Percentiles rank a stretch among this genome's conserved stretches.
These are phyloP conservation scores for Artibeus lituratus DNA, from an alignment of 2,797 vertebrate species.

Conservation along the genomic window DNA sequence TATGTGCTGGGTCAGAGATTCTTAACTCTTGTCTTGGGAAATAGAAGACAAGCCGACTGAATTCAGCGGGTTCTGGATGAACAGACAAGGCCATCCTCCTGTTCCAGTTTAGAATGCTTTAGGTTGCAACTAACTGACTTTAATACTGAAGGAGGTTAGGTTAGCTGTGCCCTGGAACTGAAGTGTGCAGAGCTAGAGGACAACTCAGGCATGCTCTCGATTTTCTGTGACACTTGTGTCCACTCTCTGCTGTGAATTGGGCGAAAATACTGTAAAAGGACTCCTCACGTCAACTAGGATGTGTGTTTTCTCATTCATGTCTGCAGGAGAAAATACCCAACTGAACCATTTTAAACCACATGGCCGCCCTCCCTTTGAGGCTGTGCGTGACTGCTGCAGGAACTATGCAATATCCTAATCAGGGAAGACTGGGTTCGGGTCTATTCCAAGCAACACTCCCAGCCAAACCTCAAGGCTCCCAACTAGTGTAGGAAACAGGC, in stretches of 20 bases:
- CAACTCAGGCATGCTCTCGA: background rate
- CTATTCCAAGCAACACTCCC: background rate
- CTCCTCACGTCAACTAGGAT: background rate
- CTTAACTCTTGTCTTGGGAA: background rate
- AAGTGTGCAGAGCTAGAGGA: background rate
- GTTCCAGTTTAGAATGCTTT: background rate
- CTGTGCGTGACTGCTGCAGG: background rate
- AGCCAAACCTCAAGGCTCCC: background rate
- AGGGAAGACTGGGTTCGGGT: background rate
- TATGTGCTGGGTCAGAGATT: background rate
- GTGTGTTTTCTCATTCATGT: background rate
- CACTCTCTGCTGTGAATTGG: background rate
- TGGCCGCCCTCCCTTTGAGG: background rate
- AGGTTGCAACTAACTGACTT: background rate
- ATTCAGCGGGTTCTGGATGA: background rate
- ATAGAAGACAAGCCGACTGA: background rate
- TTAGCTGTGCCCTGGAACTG: background rate
- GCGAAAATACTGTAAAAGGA: background rate
- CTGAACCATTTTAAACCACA: background rate
- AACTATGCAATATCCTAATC: background rate
- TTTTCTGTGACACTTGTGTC: background rate
- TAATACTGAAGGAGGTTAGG: background rate
- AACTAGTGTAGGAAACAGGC: background rate
- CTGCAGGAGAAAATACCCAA: background rate
- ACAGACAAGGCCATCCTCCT: background rate